These are phyloP conservation scores for Sebastiscus tertius DNA, from an alignment of 2,797 vertebrate genomes.

Conservation along the genomic window DNA sequence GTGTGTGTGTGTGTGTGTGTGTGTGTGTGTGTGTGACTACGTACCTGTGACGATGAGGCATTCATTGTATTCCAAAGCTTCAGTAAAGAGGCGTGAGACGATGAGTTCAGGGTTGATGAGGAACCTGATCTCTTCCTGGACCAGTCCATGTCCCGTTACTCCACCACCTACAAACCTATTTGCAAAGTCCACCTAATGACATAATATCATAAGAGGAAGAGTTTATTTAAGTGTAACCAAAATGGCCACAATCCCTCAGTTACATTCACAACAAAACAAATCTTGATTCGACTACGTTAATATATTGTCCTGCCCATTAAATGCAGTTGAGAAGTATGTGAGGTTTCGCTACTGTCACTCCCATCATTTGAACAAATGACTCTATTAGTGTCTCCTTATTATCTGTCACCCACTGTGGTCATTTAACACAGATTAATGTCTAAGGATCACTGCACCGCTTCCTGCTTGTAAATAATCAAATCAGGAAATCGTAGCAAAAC, in stretches of 20 bases:
- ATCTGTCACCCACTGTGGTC: slow-evolving; percentile 44
- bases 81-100: slow-evolving; percentile 95
- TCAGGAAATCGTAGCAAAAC: slow-evolving; percentile 46
- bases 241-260: background rate
- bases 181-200: slow-evolving; percentile 96
- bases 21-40: background rate
- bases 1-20: too few relatives aligned
- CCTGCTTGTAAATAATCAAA: slow-evolving; percentile 63
- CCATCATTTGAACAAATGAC: slow-evolving; percentile 53
- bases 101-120: slow-evolving; percentile 97
- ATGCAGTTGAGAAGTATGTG: slow-evolving; percentile 3
- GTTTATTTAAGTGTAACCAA: background rate
- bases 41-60: slow-evolving; percentile 98
- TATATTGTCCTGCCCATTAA: background rate
- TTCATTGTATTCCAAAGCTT: slow-evolving; percentile 93
- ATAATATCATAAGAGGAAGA: background rate
- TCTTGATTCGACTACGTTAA: background rate
- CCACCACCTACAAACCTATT: slow-evolving; percentile 96
- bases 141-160: slow-evolving; percentile 92
- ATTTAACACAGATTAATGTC: slow-evolving; percentile 64
- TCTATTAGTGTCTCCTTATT: slow-evolving; percentile 56
- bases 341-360: slow-evolving; percentile 30
- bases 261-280: background rate
- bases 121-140: slow-evolving; percentile 98
- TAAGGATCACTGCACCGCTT: slow-evolving; percentile 33